Base-by-base conservation (phyloP, 1,140 invertebrate species). In the Drosophila lacteicornis region DNA sequence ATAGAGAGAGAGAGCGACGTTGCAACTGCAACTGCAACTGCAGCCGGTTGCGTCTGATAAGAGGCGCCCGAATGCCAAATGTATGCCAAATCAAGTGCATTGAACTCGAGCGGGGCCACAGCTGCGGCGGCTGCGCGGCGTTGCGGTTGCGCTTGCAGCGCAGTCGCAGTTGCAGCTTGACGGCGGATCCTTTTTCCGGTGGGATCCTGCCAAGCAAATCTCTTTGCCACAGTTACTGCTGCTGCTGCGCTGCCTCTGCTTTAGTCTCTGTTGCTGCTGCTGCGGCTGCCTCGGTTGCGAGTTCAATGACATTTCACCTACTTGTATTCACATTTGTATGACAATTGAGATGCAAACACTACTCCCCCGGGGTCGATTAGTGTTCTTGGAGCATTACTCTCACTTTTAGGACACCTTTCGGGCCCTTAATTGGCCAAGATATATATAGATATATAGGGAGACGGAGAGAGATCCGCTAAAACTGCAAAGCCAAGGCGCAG, bases 291-390 rank as follows among this genome's bases (percentile, higher is more conserved):
- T 27, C 45, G 57, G 83, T 79, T 75, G 85, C 82, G 86, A 90
- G 86, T 91, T 91, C 86, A 91, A 85, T 80, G 86, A 91, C 86
- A 82, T 76, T 90, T 91, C 86, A 90, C 86, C 86, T 90, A 91
- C 85, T 91, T 91, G 79, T 79, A 76, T 76, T 81, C 62, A 76
- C 88, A 87, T 79, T 75, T 55, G 68, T n/a, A 71, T 74, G 62
- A 46, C 36, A 61, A 61, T 53, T 53, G 15, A 53, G 17, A 36
- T 15, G 53, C 53, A 40, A 40, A 12, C 36, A n/a, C 33, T 11
- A 7, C 33, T 4, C 51, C 22, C 36, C 6, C 2, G 51, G 33
- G 33, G 17, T 0, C 6, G 4, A 55, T 19, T 15, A 3, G 6
- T 15, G 17, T 55, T 33, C 51, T 15, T 17, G 51, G 51, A 33